A percentile compares a stretch with the other conserved stretches of the same genome.
phyloP scores from a whole-genome alignment of 1,140 invertebrate species.

The Drosophila micromelanica region DNA sequence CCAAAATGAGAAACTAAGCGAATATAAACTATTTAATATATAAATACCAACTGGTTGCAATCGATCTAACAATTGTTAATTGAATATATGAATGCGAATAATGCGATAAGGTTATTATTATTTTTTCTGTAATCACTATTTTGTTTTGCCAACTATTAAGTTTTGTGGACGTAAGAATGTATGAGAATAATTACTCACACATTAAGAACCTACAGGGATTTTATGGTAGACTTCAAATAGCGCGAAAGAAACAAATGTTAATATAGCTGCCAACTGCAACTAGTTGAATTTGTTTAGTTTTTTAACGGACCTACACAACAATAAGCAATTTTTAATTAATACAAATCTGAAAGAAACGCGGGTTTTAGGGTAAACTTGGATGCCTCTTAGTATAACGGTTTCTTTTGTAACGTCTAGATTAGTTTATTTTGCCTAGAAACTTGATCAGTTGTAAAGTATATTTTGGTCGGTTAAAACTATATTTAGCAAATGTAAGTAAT shows the following conservation, averaged over 20 bases:
- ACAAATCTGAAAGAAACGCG: slow-evolving; percentile 56
- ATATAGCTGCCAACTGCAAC: slow-evolving; percentile 41
- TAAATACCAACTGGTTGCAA: slow-evolving; percentile 9
- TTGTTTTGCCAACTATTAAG: slow-evolving; percentile 11
- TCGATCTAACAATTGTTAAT: slow-evolving; percentile 39
- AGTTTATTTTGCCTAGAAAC: slow-evolving; percentile 61
- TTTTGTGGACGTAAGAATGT: slow-evolving; percentile 20
- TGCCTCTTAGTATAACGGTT: slow-evolving; percentile 81
- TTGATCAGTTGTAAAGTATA: slow-evolving; percentile 34
- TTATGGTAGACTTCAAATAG: slow-evolving; percentile 78
- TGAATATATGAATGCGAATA: slow-evolving; percentile 40
- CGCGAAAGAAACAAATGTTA: slow-evolving; percentile 58
- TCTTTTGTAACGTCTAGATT: slow-evolving; percentile 74
- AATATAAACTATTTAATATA: slow-evolving; percentile 6
- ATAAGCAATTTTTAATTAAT: slow-evolving; percentile 75
- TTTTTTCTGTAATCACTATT: slow-evolving; percentile 6
- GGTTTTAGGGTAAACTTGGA: slow-evolving; percentile 69
- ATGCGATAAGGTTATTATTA: slow-evolving; percentile 47
- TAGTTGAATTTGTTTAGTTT: slow-evolving; percentile 76
- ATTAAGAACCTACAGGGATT: slow-evolving; percentile 83
- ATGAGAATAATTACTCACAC: slow-evolving; percentile 36
- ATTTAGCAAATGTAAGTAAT: slow-evolving; percentile 37
- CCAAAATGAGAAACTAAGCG: slow-evolving; percentile 14
- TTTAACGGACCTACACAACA: slow-evolving; percentile 56
- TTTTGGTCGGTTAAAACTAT: slow-evolving; percentile 29